Percentiles rank a stretch among this genome's conserved stretches.
Evolutionary conservation across 2,797 vertebrate species (phyloP).

Genomic region (Spizella passerina): DNA sequence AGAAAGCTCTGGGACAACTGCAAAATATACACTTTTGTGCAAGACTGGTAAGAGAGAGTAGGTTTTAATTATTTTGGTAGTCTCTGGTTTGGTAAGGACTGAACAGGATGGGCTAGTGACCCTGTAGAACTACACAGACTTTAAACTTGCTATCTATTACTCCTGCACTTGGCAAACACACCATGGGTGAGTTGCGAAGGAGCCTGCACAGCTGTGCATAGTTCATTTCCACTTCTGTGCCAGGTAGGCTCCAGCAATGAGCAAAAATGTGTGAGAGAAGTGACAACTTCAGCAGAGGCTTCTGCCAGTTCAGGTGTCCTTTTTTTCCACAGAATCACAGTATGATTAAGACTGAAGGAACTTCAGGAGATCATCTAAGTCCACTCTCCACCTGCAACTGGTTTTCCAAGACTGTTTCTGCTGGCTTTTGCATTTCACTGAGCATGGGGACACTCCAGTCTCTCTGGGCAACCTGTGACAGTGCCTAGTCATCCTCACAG

Average conservation of each 20-base stretch:
- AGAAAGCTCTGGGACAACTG: not conserved
- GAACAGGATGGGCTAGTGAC: not conserved
- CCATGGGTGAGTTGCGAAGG: no score
- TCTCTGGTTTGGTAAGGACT: not conserved
- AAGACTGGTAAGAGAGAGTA: not conserved
- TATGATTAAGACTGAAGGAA: not conserved
- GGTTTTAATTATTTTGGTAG: not conserved
- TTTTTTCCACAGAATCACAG: not conserved
- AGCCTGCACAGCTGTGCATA: not conserved
- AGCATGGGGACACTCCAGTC: not conserved
- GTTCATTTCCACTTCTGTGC: not conserved
- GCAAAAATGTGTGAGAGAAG: not conserved
- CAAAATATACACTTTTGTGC: not conserved
- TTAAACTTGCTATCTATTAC: not conserved
- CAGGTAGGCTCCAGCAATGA: not conserved
- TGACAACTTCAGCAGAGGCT: not conserved
- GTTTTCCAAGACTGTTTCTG: not conserved
- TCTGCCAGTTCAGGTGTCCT: not conserved
- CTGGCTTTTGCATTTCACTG: not conserved
- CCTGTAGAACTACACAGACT: not conserved
- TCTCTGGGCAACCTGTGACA: not conserved
- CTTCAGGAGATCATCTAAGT: not conserved
- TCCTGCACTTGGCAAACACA: not conserved
- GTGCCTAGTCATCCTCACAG: not conserved
- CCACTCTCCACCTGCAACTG: not conserved